These are phyloP conservation scores for Blastobasis lacticolella DNA, from an alignment of 2,888 invertebrate genomes.

Conservation along the genomic window DNA sequence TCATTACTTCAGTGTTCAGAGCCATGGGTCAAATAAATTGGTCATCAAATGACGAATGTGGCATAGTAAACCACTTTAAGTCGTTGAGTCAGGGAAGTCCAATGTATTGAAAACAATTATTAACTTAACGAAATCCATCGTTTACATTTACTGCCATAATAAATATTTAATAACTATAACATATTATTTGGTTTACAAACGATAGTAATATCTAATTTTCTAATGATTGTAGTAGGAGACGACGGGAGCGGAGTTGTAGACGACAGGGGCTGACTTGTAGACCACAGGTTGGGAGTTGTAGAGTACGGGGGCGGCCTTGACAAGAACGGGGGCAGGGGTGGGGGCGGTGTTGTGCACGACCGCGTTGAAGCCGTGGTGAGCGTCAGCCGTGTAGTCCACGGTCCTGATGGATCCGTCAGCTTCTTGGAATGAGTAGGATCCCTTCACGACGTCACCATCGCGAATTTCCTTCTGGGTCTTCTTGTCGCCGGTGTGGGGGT, in stretches of 20 bases:
- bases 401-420: slow-evolving; percentile 66
- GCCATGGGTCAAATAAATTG: no score
- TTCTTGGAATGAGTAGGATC: slow-evolving; percentile 62
- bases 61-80: no score
- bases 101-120: no score
- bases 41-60: no score
- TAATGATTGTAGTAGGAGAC: slow-evolving; percentile 18
- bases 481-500: slow-evolving; percentile 67
- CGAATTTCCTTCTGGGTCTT: slow-evolving; percentile 63
- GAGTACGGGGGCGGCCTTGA: slow-evolving; percentile 26
- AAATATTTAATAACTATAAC: slow-evolving; percentile 5
- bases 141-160: slow-evolving; percentile 8
- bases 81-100: no score
- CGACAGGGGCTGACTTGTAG: slow-evolving; percentile 10
- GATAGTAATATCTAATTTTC: neutral
- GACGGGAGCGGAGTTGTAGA: slow-evolving; percentile 4
- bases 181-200: neutral
- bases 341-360: slow-evolving; percentile 40
- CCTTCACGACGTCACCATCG: slow-evolving; percentile 66
- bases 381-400: slow-evolving; percentile 64
- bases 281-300: slow-evolving; percentile 24
- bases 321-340: slow-evolving; percentile 27
- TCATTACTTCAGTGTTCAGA: no score
- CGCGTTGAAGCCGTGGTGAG: slow-evolving; percentile 57
- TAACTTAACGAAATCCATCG: no score